phyloP scores from a whole-genome alignment of 2,797 vertebrate genomes.

The Lepilemur septentrionalis region DNA sequence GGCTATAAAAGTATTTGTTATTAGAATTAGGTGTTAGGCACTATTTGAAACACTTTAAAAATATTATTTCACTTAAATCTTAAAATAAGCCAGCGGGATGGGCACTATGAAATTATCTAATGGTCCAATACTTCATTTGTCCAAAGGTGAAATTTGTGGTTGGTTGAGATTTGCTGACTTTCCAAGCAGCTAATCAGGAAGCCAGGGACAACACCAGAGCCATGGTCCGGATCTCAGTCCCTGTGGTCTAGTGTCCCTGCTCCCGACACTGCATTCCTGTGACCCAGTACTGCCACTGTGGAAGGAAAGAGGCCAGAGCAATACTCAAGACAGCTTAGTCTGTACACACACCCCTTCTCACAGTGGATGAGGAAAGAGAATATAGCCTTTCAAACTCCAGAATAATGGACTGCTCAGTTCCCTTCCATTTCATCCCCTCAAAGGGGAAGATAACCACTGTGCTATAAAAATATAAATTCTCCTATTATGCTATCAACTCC shows the following conservation, averaged over 20 bases:
- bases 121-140: background rate
- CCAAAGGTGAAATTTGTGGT: background rate
- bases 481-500: background rate
- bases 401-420: background rate
- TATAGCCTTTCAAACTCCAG: background rate
- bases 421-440: background rate
- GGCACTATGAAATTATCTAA: background rate
- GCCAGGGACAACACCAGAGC: background rate
- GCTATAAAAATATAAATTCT: background rate
- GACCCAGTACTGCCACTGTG: background rate
- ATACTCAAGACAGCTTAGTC: fast-evolving
- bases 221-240: background rate
- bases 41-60: background rate
- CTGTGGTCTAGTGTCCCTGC: fast-evolving
- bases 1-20: background rate
- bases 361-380: background rate
- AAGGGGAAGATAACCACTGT: background rate
- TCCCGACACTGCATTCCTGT: too few species aligned
- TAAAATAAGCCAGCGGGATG: background rate
- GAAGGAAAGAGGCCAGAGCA: background rate
- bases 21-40: background rate
- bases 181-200: background rate
- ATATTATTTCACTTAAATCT: background rate
- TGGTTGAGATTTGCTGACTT: background rate
- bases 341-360: background rate